Evolutionary conservation across 2,888 invertebrate species (phyloP).

Genomic region (Tenthredo livida): DNA sequence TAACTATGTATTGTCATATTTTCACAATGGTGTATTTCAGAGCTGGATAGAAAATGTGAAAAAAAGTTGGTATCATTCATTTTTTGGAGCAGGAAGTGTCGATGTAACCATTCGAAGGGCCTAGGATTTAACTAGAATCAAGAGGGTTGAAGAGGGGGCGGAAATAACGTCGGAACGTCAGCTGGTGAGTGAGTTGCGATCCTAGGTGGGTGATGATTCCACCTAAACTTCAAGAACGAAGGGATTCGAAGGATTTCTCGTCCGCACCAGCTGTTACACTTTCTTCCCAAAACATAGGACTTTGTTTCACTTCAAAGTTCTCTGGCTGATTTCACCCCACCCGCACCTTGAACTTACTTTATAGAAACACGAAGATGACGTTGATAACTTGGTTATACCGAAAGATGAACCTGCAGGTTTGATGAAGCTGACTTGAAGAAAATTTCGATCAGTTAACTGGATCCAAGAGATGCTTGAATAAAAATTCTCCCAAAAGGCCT

Average conservation of each 20-base stretch:
- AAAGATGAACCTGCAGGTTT: not conserved
- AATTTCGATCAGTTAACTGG: not conserved
- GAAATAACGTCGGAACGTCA: slow-evolving; percentile 61
- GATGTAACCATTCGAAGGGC: slow-evolving; percentile 35
- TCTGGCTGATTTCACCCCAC: slow-evolving; percentile 12
- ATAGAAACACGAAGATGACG: slow-evolving; percentile 29
- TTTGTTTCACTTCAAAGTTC: slow-evolving; percentile 48
- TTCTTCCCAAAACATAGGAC: slow-evolving; percentile 49
- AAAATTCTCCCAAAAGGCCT: not conserved
- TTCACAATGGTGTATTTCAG: not conserved
- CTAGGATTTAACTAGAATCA: slow-evolving; percentile 43
- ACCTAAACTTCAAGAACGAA: slow-evolving; percentile 51
- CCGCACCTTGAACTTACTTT: slow-evolving; percentile 32
- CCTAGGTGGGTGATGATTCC: slow-evolving; percentile 56
- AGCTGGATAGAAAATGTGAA: not conserved
- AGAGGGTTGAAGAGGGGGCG: slow-evolving; percentile 23
- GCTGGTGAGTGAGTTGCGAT: slow-evolving; percentile 68
- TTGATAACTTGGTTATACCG: slow-evolving; percentile 23
- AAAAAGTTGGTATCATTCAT: not conserved
- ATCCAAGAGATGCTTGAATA: not conserved
- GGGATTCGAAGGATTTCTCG: slow-evolving; percentile 58
- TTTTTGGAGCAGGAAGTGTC: slow-evolving; percentile 16
- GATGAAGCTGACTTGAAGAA: not conserved
- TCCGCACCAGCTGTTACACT: slow-evolving; percentile 66
- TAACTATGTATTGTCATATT: not conserved